These are phyloP conservation scores for Saccostrea glomerata DNA, from an alignment of 1,140 invertebrate genomes.

Conservation along the genomic window DNA sequence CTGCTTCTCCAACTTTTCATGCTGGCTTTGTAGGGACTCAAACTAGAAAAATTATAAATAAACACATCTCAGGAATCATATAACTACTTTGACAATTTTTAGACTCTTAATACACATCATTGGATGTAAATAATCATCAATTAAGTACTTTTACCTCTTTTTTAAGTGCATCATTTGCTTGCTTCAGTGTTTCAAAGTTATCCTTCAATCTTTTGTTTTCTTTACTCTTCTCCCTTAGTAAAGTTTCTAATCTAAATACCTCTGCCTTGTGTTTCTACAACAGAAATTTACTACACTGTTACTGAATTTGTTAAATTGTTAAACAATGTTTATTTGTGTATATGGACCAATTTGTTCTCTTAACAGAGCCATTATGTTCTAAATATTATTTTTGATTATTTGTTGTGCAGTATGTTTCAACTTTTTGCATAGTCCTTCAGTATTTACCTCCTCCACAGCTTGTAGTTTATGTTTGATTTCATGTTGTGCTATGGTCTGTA, in stretches of 20 bases:
- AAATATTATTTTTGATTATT: too few species aligned
- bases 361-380: too few species aligned
- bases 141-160: slow-evolving; percentile 68
- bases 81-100: too few species aligned
- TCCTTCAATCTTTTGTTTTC: slow-evolving; percentile 76
- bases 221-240: slow-evolving; percentile 72
- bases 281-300: background rate
- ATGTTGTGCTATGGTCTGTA: slow-evolving; percentile 73
- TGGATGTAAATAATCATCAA: too few species aligned
- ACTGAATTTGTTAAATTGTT: too few species aligned
- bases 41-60: slow-evolving; percentile 61
- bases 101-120: too few species aligned
- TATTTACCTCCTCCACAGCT: slow-evolving; percentile 68
- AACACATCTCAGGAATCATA: background rate
- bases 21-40: slow-evolving; percentile 66
- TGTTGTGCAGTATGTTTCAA: background rate
- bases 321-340: too few species aligned
- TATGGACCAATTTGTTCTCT: too few species aligned
- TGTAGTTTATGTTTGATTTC: slow-evolving; percentile 70
- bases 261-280: slow-evolving; percentile 69
- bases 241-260: slow-evolving; percentile 63
- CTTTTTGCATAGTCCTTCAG: background rate
- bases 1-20: slow-evolving; percentile 76
- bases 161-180: slow-evolving; percentile 75
- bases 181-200: slow-evolving; percentile 76